Evolutionary conservation across 2,113 vertebrate genomes (phyloP).

Genomic region (Dendrocopos noguchii): DNA sequence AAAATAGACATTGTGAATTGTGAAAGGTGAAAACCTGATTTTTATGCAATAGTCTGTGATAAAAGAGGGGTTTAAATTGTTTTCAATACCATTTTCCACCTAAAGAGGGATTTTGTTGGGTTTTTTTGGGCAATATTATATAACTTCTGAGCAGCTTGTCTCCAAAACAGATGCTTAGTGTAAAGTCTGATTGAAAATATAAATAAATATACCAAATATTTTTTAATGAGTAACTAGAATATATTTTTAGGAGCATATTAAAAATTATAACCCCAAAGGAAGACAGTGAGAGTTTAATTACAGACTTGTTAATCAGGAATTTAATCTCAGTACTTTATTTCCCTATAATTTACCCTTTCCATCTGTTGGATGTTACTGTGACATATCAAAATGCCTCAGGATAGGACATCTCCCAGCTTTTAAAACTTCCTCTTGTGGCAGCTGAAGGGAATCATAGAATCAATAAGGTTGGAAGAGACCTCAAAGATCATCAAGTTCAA

Average conservation of each 20-base stretch:
- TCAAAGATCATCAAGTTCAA: no score
- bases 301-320: background rate
- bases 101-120: background rate
- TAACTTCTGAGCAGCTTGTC: background rate
- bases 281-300: background rate
- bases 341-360: background rate
- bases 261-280: background rate
- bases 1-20: background rate
- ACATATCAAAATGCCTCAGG: background rate
- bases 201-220: slow-evolving; percentile 15
- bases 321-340: background rate
- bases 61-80: background rate
- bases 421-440: background rate
- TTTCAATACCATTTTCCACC: background rate
- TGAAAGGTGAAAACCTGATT: background rate
- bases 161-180: slow-evolving; percentile 16
- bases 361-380: background rate
- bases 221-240: background rate
- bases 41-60: background rate
- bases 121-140: background rate
- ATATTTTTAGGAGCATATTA: background rate
- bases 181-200: background rate
- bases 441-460: background rate
- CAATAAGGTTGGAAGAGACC: no score
- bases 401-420: background rate